Conservation (phyloP, 2,797 vertebrate species). For the Labroides dimidiatus region DNA sequence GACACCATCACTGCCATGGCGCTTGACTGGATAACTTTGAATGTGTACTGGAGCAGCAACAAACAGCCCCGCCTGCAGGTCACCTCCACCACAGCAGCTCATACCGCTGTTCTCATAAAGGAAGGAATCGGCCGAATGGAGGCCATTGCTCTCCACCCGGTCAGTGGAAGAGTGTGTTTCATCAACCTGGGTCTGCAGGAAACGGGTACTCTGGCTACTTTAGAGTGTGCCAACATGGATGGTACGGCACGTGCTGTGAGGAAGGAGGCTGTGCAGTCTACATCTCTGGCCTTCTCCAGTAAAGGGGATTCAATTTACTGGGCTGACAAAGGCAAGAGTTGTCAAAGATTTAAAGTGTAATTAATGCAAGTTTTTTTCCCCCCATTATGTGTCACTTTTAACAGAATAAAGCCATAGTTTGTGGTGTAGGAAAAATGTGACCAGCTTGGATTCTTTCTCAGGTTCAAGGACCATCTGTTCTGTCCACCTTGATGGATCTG, state of each 20-base stretch:
- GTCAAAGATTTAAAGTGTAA: not conserved
- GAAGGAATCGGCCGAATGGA: constrained; percentile 73
- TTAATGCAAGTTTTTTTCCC: not conserved
- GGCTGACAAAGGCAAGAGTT: constrained; percentile 86
- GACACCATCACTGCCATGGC: constrained; percentile 82
- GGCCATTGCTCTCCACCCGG: constrained; percentile 85
- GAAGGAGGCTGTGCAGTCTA: constrained; percentile 81
- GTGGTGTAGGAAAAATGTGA: not conserved
- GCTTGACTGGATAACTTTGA: constrained; percentile 90
- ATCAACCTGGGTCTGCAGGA: constrained; percentile 70
- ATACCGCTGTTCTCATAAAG: constrained; percentile 79
- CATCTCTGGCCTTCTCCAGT: constrained; percentile 83
- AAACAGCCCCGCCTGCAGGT: constrained; percentile 81
- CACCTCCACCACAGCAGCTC: constrained; percentile 73
- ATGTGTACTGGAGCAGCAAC: constrained; percentile 90
- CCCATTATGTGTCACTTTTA: too few species aligned
- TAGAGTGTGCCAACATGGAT: constrained; percentile 91
- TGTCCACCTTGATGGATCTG: constrained; percentile 79
- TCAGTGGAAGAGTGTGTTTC: constrained; percentile 85
- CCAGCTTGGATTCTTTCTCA: constrained; percentile 25
- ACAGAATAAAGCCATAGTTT: not conserved
- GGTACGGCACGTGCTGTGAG: constrained; percentile 81
- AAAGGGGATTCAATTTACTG: constrained; percentile 87
- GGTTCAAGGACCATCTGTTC: constrained; percentile 69
- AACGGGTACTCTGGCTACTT: fast-evolving